Evolutionary conservation across 2,888 invertebrate species (phyloP), one percentile per base, ranked within the genome.

Genomic region (Eurytoma adleriae): DNA sequence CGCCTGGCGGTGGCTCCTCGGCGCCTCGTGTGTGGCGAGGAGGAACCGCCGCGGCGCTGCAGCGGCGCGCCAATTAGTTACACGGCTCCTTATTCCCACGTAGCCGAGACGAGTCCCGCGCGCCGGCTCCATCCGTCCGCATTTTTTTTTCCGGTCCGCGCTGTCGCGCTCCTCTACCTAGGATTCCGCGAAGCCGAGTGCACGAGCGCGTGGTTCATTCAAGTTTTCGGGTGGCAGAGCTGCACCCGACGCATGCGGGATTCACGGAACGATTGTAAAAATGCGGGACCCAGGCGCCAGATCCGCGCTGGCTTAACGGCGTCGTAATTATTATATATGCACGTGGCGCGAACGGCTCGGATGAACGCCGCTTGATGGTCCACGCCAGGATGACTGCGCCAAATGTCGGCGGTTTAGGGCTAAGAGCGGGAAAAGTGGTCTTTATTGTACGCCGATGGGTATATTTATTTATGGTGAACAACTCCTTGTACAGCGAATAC

Each of bases 31-130:
- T 74, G 82, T 79, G 79, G 69, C 73, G 68, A 71, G 66, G 66
- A 78, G 67, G 81, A 78, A 78, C 73, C 62, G 18, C 24, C 3
- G 12, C 30, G 30, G 16, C 50, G 61, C 27, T 61, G 61, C 76
- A 74, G 64, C 74, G 70, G 71, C 79, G 76, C 82, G 24, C 73
- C 77, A 79, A 82, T 82, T 79, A 82, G 79, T 82, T 82, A 82
- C 79, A 79, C 77, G 76, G 77, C 74, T 82, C 75, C 66, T 82
- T 79, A 82, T 82, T 82, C 82, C 79, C 82, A 82, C 79, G 82
- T 76, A 77, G 66, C 70, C 78, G 68, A 81, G 40, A 70, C 76
- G 75, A 62, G 62, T 20, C 70, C 64, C 18, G 48, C 67, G 14
- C 20, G 30, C 66, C 57, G n/a, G 62, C 54, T 69, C 70, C 27